Evolutionary conservation across 2,113 vertebrate genomes (phyloP).

Genomic region (Neolamprologus caudopunctatus): DNA sequence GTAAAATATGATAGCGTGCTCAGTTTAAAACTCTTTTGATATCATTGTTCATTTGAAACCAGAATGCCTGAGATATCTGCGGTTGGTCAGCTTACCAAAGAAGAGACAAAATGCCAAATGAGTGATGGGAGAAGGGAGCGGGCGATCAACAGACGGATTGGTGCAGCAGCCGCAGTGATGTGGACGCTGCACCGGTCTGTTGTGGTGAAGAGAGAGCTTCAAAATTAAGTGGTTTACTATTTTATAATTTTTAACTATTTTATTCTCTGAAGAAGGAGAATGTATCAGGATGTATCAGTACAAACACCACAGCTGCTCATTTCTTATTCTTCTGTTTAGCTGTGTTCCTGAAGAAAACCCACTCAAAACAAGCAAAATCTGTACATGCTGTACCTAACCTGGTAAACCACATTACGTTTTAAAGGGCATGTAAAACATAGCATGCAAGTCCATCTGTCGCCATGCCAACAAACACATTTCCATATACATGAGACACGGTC

Average conservation of each 20-base stretch:
- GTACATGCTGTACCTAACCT: not conserved
- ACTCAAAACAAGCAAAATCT: not conserved
- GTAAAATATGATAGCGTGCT: not conserved
- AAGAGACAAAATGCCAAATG: not conserved
- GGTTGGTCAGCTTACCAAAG: not conserved
- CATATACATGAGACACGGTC: not conserved
- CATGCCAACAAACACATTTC: conserved; percentile 26
- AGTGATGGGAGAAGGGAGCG: no score
- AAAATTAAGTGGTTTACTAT: not conserved
- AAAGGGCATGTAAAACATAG: not conserved
- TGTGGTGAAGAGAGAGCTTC: no score
- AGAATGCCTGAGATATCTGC: not conserved
- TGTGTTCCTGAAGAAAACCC: not conserved
- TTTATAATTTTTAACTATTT: not conserved
- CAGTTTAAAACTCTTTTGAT: not conserved
- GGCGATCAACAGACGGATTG: no score
- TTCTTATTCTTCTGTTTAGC: not conserved
- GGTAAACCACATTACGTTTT: not conserved
- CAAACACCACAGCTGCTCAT: not conserved
- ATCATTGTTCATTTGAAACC: not conserved
- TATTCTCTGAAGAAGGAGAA: not conserved
- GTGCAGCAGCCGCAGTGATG: no score
- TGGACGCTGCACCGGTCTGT: no score
- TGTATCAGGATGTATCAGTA: not conserved
- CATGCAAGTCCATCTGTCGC: not conserved